Evolutionary conservation across 2,113 vertebrate species (phyloP).

Genomic region (Neopipo cinnamomea): DNA sequence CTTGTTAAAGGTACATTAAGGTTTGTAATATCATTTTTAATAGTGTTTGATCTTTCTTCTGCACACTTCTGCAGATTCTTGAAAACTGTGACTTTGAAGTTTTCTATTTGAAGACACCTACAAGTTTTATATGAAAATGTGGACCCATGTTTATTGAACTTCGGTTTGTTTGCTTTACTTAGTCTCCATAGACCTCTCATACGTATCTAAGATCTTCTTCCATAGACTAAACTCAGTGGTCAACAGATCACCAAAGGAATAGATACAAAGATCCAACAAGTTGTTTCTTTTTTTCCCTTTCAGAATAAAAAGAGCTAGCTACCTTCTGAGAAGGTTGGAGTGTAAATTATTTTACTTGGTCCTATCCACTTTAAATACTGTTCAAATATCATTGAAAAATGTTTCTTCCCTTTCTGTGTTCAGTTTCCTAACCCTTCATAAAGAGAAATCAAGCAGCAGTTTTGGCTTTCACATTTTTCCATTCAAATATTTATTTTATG

Average conservation of each 20-base stretch:
- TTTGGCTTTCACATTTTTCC: background rate
- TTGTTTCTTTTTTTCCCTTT: background rate
- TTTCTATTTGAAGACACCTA: background rate
- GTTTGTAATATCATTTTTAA: constrained; percentile 14
- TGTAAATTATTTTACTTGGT: background rate
- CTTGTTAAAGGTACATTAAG: constrained; percentile 41
- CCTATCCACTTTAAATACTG: background rate
- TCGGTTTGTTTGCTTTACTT: background rate
- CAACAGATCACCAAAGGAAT: background rate
- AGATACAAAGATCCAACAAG: background rate
- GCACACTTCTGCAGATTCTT: constrained; percentile 20
- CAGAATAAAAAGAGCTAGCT: background rate
- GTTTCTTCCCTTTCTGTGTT: background rate
- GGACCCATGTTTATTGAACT: background rate
- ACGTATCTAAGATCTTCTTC: background rate
- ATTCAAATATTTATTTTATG: background rate
- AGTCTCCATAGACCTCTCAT: background rate
- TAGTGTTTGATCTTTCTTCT: constrained; percentile 14
- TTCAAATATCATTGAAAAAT: background rate
- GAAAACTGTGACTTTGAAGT: background rate
- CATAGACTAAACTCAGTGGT: background rate
- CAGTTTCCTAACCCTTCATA: background rate
- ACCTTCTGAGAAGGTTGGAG: background rate
- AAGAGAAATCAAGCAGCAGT: background rate
- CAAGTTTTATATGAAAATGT: background rate